Base-by-base conservation (phyloP, 2,888 invertebrate genomes). In the Xanthorhoe spadicearia region DNA sequence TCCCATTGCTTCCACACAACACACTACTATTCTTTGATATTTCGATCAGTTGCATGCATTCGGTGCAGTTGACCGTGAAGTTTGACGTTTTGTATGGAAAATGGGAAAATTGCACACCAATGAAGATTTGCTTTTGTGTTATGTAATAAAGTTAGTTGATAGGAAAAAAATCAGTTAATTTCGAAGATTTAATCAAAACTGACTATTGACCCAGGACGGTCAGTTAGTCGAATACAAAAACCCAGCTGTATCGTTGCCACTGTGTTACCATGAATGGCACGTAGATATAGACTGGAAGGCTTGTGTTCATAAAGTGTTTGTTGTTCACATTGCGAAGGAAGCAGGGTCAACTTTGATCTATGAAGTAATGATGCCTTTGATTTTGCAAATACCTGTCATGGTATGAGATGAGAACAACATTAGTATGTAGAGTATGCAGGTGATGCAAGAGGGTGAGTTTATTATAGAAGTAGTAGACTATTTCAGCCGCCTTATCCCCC, bases 231-330 rank as follows among this genome's bases (percentile, higher is more conserved):
- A 23, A 38, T 38, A 38, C 0, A 38, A 43, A 43, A 1, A 43
- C 38, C 54, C 53, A 64, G 54, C 59, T 54, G 18, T n/a, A 50
- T 38, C 1, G 0, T 32, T 19, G 5, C 8, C n/a, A 15, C 54
- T 59, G 38, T 43, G 50, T 9, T 53, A n/a, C 35, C 38, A 32
- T 59, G 59, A 54, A 54, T 55, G 54, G 64, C 54, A 64, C 51
- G 63, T 51, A 75, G 48, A 50, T 58, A 48, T 58, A 61, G 56
- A 55, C 58, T 61, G 61, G 48, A 52, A 38, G 17, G 55, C 59
- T 51, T 23, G 50, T 54, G 60, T 52, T 60, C 46, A 60, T 60
- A 61, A 55, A 55, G 54, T 50, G 43, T 49, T 52, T 53, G 18
- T 60, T 43, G 58, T 52, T 28, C 59, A 60, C 58, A 59, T 59